Conservation (phyloP, 2,888 invertebrate genomes). For the Stramonita haemastoma region DNA sequence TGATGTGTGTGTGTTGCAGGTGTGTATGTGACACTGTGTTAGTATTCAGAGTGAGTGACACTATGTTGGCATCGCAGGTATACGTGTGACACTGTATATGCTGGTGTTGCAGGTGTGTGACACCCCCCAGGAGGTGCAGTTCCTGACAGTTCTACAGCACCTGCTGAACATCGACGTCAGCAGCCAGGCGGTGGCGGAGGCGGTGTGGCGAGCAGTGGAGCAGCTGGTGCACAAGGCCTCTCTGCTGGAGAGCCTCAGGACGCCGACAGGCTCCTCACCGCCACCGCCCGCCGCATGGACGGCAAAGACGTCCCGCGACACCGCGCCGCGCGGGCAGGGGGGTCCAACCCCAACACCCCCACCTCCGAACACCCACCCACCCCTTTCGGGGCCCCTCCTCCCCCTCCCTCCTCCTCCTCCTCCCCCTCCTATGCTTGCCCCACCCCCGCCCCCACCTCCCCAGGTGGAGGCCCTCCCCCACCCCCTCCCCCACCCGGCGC, state of each 20-base stretch:
- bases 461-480: slow-evolving; percentile 58
- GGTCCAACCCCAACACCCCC: slow-evolving; percentile 50
- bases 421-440: slow-evolving; percentile 64
- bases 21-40: no score
- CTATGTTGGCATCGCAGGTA: no score
- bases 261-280: slow-evolving; percentile 81
- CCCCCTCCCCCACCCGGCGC: slow-evolving; percentile 63
- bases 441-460: slow-evolving; percentile 53
- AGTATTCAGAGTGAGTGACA: no score
- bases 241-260: slow-evolving; percentile 91
- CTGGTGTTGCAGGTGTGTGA: slow-evolving; percentile 84
- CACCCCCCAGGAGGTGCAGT: slow-evolving; percentile 95
- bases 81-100: not conserved
- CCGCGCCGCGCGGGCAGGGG: slow-evolving; percentile 31
- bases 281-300: slow-evolving; percentile 65
- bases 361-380: slow-evolving; percentile 49
- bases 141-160: slow-evolving; percentile 94
- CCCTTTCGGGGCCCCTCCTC: slow-evolving; percentile 60
- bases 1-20: no score
- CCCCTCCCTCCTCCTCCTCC: slow-evolving; percentile 63
- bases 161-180: slow-evolving; percentile 91
- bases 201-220: slow-evolving; percentile 96
- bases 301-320: slow-evolving; percentile 61
- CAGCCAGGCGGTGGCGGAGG: slow-evolving; percentile 93
- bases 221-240: slow-evolving; percentile 86